Conservation (phyloP, 2,797 vertebrate genomes). For the Nannoperca australis region DNA sequence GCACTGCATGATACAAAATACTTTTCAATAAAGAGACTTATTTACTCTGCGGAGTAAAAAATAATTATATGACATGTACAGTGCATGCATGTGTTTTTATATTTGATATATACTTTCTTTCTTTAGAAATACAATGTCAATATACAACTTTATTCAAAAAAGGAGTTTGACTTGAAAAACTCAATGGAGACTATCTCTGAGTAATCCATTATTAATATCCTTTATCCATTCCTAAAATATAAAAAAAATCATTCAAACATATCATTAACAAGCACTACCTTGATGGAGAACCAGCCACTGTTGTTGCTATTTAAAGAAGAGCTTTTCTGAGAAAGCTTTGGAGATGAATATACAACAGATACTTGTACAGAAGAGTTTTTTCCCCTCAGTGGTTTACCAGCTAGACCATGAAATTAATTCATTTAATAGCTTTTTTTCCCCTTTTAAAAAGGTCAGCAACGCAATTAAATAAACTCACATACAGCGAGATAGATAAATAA, state of each 20-base stretch:
- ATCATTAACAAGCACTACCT: neutral
- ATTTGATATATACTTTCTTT: neutral
- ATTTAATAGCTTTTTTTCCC: slow-evolving; percentile 42
- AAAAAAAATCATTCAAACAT: too few species aligned
- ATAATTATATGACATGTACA: neutral
- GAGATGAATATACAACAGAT: slow-evolving; percentile 35
- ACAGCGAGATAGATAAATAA: slow-evolving; percentile 40
- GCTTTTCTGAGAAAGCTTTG: slow-evolving; percentile 13
- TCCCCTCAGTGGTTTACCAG: slow-evolving; percentile 24
- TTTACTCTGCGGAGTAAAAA: neutral
- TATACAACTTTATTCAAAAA: too few species aligned
- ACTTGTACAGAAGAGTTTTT: slow-evolving; percentile 23
- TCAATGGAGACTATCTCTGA: neutral
- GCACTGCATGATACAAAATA: neutral
- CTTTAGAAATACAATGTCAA: neutral
- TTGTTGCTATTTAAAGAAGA: neutral
- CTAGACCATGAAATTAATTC: slow-evolving; percentile 56
- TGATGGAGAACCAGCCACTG: neutral
- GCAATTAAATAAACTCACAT: slow-evolving; percentile 63
- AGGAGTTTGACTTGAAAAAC: neutral
- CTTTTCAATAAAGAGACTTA: neutral
- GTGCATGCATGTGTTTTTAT: neutral
- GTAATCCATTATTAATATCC: too few species aligned
- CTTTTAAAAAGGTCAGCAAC: slow-evolving; percentile 68
- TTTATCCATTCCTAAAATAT: neutral